phyloP scores from a whole-genome alignment of 2,113 vertebrate species.

The Pogonocichla stellata region DNA sequence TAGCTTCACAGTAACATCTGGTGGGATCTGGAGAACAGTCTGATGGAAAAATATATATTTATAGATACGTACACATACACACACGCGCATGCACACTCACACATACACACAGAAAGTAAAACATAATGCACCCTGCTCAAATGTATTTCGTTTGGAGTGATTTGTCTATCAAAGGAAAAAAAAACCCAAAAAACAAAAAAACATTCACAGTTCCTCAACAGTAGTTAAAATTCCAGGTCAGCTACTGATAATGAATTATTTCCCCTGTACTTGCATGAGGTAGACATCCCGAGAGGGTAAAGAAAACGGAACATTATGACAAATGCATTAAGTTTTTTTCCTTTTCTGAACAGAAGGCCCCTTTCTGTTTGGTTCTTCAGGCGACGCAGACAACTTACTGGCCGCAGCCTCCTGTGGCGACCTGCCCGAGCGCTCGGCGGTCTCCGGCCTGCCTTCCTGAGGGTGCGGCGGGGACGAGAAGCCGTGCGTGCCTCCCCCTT shows the following conservation, averaged over 20 bases:
- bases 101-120: constrained; percentile 33
- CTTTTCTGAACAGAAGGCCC: constrained; percentile 89
- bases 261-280: constrained; percentile 82
- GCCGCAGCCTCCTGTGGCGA: constrained; percentile 83
- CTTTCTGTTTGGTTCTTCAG: constrained; percentile 87
- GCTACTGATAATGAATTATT: constrained; percentile 74
- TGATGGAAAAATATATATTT: constrained; percentile 49
- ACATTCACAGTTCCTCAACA: constrained; percentile 78
- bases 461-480: constrained; percentile 57
- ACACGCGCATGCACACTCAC: neutral
- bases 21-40: constrained; percentile 11
- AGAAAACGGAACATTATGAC: constrained; percentile 30
- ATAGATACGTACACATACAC: constrained; percentile 35
- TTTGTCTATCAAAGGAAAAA: constrained; percentile 69
- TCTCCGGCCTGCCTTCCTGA: constrained; percentile 76
- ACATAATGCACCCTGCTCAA: constrained; percentile 72
- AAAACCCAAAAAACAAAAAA: constrained; percentile 43
- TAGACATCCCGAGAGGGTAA: constrained; percentile 78
- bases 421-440: constrained; percentile 75
- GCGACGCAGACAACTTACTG: constrained; percentile 79
- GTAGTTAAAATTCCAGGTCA: constrained; percentile 79
- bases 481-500: constrained; percentile 68
- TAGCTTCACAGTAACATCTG: constrained; percentile 46
- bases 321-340: constrained; percentile 85
- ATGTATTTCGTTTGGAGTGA: constrained; percentile 77